Percentiles rank a stretch among this genome's conserved stretches.
phyloP scores from a whole-genome alignment of 2,113 vertebrate genomes.

The Pao palembangensis region DNA sequence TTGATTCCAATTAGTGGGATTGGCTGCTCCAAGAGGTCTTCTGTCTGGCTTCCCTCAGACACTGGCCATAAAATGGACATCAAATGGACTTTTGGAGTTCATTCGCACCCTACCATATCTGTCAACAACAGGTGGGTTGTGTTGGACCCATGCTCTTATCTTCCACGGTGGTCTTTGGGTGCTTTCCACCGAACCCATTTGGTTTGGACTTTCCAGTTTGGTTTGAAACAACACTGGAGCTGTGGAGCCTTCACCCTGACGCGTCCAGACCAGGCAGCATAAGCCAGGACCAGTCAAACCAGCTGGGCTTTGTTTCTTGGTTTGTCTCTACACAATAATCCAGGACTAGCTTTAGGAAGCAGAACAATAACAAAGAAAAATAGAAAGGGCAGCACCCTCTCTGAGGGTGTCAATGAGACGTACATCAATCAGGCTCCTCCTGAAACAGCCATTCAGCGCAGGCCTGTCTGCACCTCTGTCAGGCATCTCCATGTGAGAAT shows the following conservation, averaged over 20 bases:
- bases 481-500: too few species aligned
- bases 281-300: background rate
- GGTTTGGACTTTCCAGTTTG: background rate
- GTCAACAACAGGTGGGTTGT: slow-evolving; percentile 14
- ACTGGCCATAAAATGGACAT: too few species aligned
- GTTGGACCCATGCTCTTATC: background rate
- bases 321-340: background rate
- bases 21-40: background rate
- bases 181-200: background rate
- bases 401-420: too few species aligned
- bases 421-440: too few species aligned
- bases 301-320: background rate
- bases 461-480: too few species aligned
- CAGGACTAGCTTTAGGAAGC: too few species aligned
- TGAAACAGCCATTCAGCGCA: too few species aligned
- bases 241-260: background rate
- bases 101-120: too few species aligned
- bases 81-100: too few species aligned
- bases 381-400: too few species aligned
- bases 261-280: background rate
- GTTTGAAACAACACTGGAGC: background rate
- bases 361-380: too few species aligned
- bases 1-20: slow-evolving; percentile 6
- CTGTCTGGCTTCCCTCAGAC: background rate
- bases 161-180: background rate